Conservation (phyloP, 2,888 invertebrate species). For the Strigamia transsilvanica region DNA sequence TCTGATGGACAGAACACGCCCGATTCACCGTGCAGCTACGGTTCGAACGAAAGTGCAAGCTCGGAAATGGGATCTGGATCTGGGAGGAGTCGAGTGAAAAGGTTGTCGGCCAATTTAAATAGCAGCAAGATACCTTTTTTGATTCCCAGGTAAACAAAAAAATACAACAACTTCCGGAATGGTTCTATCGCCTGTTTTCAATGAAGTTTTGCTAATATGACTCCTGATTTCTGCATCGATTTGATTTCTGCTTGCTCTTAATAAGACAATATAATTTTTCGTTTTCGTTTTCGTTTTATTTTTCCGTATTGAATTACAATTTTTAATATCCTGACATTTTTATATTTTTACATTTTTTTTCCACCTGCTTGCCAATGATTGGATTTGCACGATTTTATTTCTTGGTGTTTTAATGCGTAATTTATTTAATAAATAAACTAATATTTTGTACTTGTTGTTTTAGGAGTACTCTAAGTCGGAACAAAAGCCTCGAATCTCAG, state of each 20-base stretch:
- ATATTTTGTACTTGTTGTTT: neutral
- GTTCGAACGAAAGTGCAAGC: constrained; percentile 50
- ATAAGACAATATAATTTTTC: neutral
- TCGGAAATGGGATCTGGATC: constrained; percentile 27
- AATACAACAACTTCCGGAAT: neutral
- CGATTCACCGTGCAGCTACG: constrained; percentile 52
- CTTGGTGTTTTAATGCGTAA: neutral
- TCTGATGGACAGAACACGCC: constrained; percentile 52
- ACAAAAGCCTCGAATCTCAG: constrained; percentile 24
- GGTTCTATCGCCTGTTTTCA: constrained; percentile 34
- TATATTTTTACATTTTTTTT: neutral
- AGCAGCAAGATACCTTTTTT: constrained; percentile 51
- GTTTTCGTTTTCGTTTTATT: neutral
- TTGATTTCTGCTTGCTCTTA: constrained; percentile 39
- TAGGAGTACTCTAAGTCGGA: constrained; percentile 31
- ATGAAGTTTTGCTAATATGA: constrained; percentile 28
- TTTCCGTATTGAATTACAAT: neutral
- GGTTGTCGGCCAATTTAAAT: constrained; percentile 43
- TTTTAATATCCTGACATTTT: neutral
- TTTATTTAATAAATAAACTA: neutral
- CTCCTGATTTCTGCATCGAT: constrained; percentile 45
- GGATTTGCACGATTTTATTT: constrained; percentile 18
- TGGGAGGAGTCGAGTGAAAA: constrained; percentile 13
- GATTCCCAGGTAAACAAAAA: constrained; percentile 51
- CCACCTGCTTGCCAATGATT: neutral